Conservation (phyloP, 2,797 vertebrate genomes). For the Gastrophryne carolinensis region DNA sequence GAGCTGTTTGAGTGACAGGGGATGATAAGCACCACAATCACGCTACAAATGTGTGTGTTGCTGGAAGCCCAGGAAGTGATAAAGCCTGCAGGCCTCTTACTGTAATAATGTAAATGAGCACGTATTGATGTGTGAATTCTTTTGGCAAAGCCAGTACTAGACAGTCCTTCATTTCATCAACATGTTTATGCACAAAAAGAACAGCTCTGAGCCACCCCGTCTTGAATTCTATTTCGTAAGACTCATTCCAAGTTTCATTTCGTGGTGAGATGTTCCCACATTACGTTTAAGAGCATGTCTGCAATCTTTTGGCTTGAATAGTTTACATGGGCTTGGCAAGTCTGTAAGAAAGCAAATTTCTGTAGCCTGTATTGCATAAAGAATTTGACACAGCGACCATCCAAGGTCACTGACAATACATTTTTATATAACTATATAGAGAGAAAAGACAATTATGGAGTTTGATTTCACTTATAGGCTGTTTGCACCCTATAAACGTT, state of each 20-base stretch:
- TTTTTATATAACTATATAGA: no score
- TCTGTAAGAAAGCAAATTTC: no score
- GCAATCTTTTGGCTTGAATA: no score
- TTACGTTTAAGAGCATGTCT: no score
- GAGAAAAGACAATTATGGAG: no score
- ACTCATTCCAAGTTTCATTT: neutral
- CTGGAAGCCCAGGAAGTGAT: slow-evolving; percentile 70
- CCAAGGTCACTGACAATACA: no score
- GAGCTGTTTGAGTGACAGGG: slow-evolving; percentile 78
- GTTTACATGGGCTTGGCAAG: no score
- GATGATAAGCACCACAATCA: slow-evolving; percentile 68
- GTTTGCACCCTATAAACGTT: no score
- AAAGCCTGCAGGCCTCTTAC: slow-evolving; percentile 68
- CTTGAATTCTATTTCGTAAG: neutral
- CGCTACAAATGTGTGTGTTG: slow-evolving; percentile 68
- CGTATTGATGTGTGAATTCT: slow-evolving; percentile 60
- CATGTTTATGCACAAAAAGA: neutral
- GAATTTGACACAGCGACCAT: no score
- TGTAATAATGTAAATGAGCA: slow-evolving; percentile 66
- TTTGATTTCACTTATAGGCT: no score
- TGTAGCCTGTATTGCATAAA: no score
- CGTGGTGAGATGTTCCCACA: neutral
- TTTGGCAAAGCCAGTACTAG: slow-evolving; percentile 53
- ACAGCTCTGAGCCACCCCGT: neutral
- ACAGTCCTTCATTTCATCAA: slow-evolving; percentile 42